phyloP scores from a whole-genome alignment of 2,888 invertebrate species.

The Petrolisthes manimaculis region DNA sequence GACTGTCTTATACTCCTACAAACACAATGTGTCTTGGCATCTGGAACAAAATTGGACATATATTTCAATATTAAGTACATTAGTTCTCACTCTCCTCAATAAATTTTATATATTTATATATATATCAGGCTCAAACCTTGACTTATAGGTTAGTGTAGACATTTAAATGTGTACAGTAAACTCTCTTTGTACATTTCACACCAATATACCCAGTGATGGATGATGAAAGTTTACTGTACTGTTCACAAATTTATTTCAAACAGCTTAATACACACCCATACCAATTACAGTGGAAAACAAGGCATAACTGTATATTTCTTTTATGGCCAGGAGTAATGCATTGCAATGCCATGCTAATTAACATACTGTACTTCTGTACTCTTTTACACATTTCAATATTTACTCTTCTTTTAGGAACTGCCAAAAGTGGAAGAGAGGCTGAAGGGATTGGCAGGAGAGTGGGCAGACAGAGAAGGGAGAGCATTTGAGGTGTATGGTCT shows the following conservation, averaged over 20 bases:
- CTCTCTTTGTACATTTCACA: no score
- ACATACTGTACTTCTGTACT: not conserved
- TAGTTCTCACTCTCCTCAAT: no score
- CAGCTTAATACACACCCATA: not conserved
- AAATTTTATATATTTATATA: no score
- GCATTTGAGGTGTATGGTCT: conserved; percentile 39
- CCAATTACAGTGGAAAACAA: not conserved
- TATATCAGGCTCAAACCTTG: no score
- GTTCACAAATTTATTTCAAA: no score
- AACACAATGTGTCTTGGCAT: not conserved
- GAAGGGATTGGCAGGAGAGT: not conserved
- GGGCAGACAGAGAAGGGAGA: conserved; percentile 20
- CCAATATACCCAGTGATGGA: no score
- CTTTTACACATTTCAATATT: not conserved
- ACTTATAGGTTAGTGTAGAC: no score
- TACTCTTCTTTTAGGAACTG: conserved; percentile 28
- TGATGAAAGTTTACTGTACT: no score
- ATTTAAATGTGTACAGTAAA: no score
- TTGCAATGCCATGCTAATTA: not conserved
- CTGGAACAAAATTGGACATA: not conserved
- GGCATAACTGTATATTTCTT: not conserved
- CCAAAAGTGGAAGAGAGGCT: conserved; percentile 42
- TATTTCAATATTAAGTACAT: not conserved
- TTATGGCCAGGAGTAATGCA: not conserved
- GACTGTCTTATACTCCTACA: not conserved